These are phyloP conservation scores for Callyntrura sp. DNA, from an alignment of 2,888 invertebrate species.

Conservation along the genomic window DNA sequence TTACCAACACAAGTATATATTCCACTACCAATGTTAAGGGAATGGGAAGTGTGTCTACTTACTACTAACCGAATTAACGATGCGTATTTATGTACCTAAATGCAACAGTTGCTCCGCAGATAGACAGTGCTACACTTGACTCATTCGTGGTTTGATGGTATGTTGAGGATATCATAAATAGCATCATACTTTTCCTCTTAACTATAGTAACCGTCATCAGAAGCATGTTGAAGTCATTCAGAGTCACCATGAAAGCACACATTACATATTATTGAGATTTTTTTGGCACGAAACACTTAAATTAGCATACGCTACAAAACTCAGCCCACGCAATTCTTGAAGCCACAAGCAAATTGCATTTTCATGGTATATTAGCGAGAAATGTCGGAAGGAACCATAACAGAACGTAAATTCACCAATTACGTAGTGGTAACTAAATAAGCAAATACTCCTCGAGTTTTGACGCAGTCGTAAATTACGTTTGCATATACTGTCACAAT, in stretches of 20 bases:
- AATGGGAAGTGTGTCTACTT: not conserved
- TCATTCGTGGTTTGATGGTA: not conserved
- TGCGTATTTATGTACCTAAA: not conserved
- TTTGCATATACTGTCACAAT: too few species aligned
- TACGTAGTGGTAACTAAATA: slow-evolving; percentile 3
- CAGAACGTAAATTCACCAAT: slow-evolving; percentile 6
- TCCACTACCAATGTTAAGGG: not conserved
- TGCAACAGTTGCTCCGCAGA: slow-evolving; percentile 27
- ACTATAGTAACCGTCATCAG: not conserved
- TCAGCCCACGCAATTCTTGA: not conserved
- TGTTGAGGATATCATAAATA: slow-evolving; percentile 7
- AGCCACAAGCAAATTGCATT: slow-evolving; percentile 9
- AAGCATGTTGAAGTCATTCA: not conserved
- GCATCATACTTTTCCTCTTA: not conserved
- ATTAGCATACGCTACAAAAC: not conserved
- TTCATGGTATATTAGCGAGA: slow-evolving; percentile 16
- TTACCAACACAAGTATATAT: not conserved
- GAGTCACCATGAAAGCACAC: slow-evolving; percentile 1
- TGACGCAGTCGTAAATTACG: too few species aligned
- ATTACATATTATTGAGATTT: not conserved
- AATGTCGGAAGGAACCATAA: slow-evolving; percentile 15
- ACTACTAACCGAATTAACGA: too few species aligned
- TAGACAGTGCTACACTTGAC: not conserved
- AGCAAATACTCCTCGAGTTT: too few species aligned
- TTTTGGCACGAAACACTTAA: slow-evolving; percentile 10